phyloP scores from a whole-genome alignment of 2,797 vertebrate genomes.

The Naso thynnoides region DNA sequence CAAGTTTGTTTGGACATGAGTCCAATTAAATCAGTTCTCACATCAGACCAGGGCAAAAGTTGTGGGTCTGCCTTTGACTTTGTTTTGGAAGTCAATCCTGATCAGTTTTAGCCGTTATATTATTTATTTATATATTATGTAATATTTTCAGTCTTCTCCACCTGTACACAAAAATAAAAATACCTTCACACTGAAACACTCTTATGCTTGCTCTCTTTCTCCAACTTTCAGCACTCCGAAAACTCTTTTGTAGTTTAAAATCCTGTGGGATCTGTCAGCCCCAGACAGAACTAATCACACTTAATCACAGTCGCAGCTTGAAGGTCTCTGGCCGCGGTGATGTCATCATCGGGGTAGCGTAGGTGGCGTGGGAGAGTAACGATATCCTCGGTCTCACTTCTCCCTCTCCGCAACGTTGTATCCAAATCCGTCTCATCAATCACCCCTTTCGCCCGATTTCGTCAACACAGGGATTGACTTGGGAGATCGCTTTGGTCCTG shows the following conservation, averaged over 20 bases:
- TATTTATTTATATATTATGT: not conserved
- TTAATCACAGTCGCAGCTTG: conserved; percentile 76
- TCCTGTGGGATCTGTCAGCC: conserved; percentile 64
- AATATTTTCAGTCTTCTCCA: not conserved
- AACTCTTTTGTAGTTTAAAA: conserved; percentile 54
- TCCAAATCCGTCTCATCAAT: conserved; percentile 67
- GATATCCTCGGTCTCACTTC: conserved; percentile 75
- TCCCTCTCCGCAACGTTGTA: conserved; percentile 52
- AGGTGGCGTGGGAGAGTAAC: conserved; percentile 84
- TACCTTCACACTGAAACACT: conserved; percentile 19
- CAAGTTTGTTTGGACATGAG: too few species aligned
- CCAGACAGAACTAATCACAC: conserved; percentile 78
- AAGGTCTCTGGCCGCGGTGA: conserved; percentile 76
- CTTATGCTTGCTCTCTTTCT: conserved; percentile 47
- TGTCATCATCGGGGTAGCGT: conserved; percentile 74
- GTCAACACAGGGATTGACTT: conserved; percentile 76
- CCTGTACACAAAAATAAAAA: conserved; percentile 22
- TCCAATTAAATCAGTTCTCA: too few species aligned
- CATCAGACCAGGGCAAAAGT: too few species aligned
- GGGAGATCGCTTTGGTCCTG: conserved; percentile 61
- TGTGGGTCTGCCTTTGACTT: not conserved
- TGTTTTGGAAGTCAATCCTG: not conserved
- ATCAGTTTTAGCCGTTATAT: not conserved
- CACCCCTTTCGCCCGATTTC: conserved; percentile 77
- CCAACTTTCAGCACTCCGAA: conserved; percentile 61